phyloP scores from a whole-genome alignment of 1,140 invertebrate genomes.

The Drosophila nebulosa region DNA sequence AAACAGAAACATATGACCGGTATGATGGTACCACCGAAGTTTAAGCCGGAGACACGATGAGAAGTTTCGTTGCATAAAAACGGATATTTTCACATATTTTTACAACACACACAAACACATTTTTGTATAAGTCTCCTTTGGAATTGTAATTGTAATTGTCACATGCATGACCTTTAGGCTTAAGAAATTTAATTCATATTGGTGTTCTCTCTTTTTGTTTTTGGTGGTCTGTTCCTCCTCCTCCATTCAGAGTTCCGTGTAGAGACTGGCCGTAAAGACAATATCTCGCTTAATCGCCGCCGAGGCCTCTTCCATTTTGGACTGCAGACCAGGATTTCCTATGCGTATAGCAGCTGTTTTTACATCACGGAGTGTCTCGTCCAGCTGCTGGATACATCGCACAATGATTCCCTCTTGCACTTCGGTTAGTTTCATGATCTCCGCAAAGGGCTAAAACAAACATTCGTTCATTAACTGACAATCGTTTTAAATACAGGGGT shows the following conservation, averaged over 20 bases:
- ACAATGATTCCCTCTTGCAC: constrained; percentile 99
- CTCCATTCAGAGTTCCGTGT: constrained; percentile 84
- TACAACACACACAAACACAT: constrained; percentile 39
- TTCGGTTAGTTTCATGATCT: constrained; percentile 95
- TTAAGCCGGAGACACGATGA: constrained; percentile 97
- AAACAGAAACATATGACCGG: constrained; percentile 85
- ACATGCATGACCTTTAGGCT: constrained; percentile 57
- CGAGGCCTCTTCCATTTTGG: constrained; percentile 98
- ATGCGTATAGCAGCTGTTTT: constrained; percentile 95
- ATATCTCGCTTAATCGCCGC: constrained; percentile 97
- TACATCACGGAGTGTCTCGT: constrained; percentile 95
- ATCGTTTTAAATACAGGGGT: constrained; percentile 42
- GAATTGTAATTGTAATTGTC: constrained; percentile 55
- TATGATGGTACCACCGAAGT: constrained; percentile 95
- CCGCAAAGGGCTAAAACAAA: constrained; percentile 87
- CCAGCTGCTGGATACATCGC: constrained; percentile 96
- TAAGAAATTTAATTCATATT: constrained; percentile 37
- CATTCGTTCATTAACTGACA: neutral
- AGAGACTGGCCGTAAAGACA: constrained; percentile 98
- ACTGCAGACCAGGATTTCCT: constrained; percentile 93
- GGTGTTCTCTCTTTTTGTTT: constrained; percentile 4
- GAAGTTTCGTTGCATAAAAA: constrained; percentile 20
- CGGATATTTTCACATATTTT: constrained; percentile 34
- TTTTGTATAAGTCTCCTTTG: constrained; percentile 70
- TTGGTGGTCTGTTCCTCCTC: neutral